Base-by-base conservation (phyloP, 2,888 invertebrate species). In the Cenopis cana region DNA sequence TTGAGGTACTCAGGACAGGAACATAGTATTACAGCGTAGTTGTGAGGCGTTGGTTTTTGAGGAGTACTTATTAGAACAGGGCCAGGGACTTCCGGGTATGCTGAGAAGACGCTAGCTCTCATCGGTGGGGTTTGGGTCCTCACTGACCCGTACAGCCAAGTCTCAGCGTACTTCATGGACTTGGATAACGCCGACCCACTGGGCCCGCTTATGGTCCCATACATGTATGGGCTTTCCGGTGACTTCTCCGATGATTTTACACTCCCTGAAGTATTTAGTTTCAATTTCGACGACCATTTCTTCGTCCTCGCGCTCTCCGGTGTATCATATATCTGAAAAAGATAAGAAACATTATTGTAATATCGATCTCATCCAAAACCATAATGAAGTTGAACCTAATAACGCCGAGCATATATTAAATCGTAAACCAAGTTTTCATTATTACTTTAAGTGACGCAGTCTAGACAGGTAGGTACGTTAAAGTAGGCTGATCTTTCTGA, bases 101-200 rank as follows among this genome's bases (percentile, higher is more conserved):
- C 83, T 74, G 94, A 89, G 77, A 94, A 94, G 75, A 94, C 91
- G 73, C 93, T 90, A 55, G 93, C 89, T 81, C 94, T 83, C 68
- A 87, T 85, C 77, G 89, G 87, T 81, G 87, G 88, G 78, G 93
- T 93, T 76, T 94, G 92, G 75, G 92, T 94, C 79, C 96, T 93
- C 1, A 97, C 95, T 49, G 96, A 97, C 79, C 97, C 97, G 83
- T 97, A 97, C 17, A 97, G 94, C 97, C 97, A 97, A 68, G 97
- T 96, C 83, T 97, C 97, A 49, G 96, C 96, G 90, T 96, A 97
- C 86, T 96, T 96, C 97, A 97, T 97, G 82, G 97, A 97, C 86
- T 96, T 96, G 72, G 96, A 96, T 66, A 97, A 87, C n/a, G 96
- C 95, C 80, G 96, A 95, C 74, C 95, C 95, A 68, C 95, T 95